Evolutionary conservation across 2,113 vertebrate species (phyloP).

Genomic region (Trogon surrucura): DNA sequence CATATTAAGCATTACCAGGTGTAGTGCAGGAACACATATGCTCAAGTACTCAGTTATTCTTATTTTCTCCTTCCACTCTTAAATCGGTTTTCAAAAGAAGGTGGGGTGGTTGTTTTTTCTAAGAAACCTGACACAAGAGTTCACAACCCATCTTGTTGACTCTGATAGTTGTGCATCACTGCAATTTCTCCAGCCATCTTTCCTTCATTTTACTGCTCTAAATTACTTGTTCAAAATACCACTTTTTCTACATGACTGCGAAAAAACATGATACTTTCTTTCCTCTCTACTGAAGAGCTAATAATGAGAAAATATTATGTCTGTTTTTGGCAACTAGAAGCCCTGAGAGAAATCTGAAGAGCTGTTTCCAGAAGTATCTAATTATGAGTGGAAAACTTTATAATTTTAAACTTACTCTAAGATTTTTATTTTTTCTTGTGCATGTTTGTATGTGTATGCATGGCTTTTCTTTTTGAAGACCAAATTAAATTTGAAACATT

Average conservation of each 20-base stretch:
- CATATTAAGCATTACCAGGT: not conserved
- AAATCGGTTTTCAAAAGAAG: constrained; percentile 49
- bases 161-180: constrained; percentile 45
- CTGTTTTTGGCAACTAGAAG: constrained; percentile 69
- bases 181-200: not conserved
- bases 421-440: constrained; percentile 25
- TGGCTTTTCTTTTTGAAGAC: constrained; percentile 32
- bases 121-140: constrained; percentile 5
- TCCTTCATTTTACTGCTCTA: constrained; percentile 45
- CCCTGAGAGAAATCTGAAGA: constrained; percentile 71
- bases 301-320: constrained; percentile 78
- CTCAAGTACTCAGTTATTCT: not conserved
- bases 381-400: constrained; percentile 65
- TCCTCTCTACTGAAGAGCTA: constrained; percentile 63
- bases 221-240: constrained; percentile 64
- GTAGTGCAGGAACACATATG: not conserved
- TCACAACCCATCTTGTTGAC: constrained; percentile 42
- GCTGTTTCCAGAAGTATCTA: constrained; percentile 63
- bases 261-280: constrained; percentile 33
- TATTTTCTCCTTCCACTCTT: not conserved
- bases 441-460: not conserved
- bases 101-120: not conserved
- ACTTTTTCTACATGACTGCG: constrained; percentile 51
- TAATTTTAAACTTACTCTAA: constrained; percentile 61
- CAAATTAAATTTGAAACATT: constrained; percentile 20